Conservation (phyloP, 1,140 invertebrate genomes). For the Papilio machaon region DNA sequence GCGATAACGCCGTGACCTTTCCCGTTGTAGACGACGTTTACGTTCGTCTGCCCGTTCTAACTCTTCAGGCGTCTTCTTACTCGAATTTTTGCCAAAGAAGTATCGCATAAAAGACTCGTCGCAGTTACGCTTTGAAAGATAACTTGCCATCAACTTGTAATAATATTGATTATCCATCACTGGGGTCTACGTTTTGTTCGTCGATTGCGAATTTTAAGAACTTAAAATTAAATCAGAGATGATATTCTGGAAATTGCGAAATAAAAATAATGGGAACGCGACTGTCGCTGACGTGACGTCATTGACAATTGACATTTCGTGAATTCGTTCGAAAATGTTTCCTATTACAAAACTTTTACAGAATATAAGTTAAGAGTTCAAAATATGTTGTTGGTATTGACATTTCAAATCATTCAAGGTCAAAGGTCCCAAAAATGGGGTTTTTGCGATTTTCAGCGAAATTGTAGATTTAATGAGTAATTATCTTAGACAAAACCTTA, state of each 20-base stretch:
- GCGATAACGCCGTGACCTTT: slow-evolving; percentile 71
- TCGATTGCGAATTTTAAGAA: slow-evolving; percentile 40
- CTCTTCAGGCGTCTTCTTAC: slow-evolving; percentile 77
- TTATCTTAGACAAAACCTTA: too few species aligned
- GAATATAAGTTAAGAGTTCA: neutral
- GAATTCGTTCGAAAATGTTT: slow-evolving; percentile 44
- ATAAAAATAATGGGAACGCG: slow-evolving; percentile 79
- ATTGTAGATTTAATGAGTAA: too few species aligned
- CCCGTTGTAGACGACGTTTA: slow-evolving; percentile 71
- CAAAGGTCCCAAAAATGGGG: too few species aligned
- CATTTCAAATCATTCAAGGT: too few species aligned
- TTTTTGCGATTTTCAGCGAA: too few species aligned
- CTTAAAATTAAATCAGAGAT: slow-evolving; percentile 48
- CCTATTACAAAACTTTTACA: too few species aligned
- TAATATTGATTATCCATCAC: slow-evolving; percentile 78
- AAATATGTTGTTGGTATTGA: too few species aligned
- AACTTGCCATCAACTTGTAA: slow-evolving; percentile 77
- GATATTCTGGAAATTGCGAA: slow-evolving; percentile 74
- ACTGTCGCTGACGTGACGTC: slow-evolving; percentile 69
- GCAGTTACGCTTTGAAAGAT: slow-evolving; percentile 76
- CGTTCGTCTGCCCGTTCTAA: slow-evolving; percentile 73
- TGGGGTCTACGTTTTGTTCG: slow-evolving; percentile 37
- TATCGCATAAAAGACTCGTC: slow-evolving; percentile 79
- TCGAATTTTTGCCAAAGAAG: slow-evolving; percentile 75
- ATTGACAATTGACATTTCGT: slow-evolving; percentile 50